These are phyloP conservation scores for Martes martes DNA, from an alignment of 2,113 vertebrate genomes.

Conservation along the genomic window DNA sequence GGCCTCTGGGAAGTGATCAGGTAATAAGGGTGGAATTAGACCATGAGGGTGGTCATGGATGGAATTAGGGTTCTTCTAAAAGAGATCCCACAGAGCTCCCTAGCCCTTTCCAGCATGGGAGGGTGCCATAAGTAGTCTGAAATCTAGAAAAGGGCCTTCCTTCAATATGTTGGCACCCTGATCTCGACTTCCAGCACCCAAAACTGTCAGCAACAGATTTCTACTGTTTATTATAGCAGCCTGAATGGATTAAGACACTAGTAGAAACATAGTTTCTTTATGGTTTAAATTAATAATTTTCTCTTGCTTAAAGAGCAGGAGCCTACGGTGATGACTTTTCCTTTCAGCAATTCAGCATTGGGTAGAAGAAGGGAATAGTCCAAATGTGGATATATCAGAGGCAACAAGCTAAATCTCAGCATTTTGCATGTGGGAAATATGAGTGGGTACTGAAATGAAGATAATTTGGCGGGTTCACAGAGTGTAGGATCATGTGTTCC, in stretches of 20 bases:
- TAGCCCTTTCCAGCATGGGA: background rate
- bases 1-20: background rate
- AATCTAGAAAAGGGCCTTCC: background rate
- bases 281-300: background rate
- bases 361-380: background rate
- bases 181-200: background rate
- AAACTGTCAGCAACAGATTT: background rate
- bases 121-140: background rate
- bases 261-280: background rate
- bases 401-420: background rate
- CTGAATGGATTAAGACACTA: background rate
- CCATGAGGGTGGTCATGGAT: background rate
- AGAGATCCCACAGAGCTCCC: background rate
- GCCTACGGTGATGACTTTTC: background rate
- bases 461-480: background rate
- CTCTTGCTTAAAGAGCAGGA: background rate
- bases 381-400: background rate
- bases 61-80: background rate
- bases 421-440: background rate
- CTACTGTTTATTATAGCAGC: background rate
- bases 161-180: background rate
- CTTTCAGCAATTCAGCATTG: background rate
- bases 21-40: background rate
- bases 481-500: background rate
- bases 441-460: background rate